Base-by-base conservation (phyloP, 2,888 invertebrate species). In the Xanthia togata region DNA sequence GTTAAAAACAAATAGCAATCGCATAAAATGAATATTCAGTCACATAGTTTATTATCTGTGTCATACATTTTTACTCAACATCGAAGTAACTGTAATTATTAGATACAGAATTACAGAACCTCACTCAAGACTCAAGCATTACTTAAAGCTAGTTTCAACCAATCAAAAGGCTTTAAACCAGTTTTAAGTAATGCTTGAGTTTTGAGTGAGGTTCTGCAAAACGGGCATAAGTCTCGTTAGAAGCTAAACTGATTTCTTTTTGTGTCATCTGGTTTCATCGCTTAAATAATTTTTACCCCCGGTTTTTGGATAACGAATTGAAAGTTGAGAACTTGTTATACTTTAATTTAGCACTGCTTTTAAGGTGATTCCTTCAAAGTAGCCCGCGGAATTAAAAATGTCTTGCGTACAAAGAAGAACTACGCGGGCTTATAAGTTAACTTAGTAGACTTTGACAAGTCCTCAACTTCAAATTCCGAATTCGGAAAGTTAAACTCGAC, bases 21-120 rank as follows among this genome's bases (percentile, higher is more conserved):
- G 47, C 9, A 55, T 60, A n/a, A 35, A 55, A 59, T 60, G 55
- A 67, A 62, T 81, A 62, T 65, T 67, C 20, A 74, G 38, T 47
- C 38, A 47, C 35, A 11, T 65, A 44, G 0, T 11, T 14, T 57
- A 35, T n/a, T 57, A 70, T 76, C 35, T 38, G 17, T 38, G 17
- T 11, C 41, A 60, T 9, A 12, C 1, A 4, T 53, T 60, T 72
- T 53, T 35, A 6, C 20, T 50, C 12, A 41, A 23, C 1, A 38
- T 17, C 5, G 1, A 50, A 68, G 3, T 38, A 64, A 17, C 11
- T 38, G 2, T 8, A 31, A 31, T n/a, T n/a, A n/a, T n/a, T n/a
- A n/a, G n/a, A n/a, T n/a, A n/a, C n/a, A n/a, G n/a, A n/a, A n/a
- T 31, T 31, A 31, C 31, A 31, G 31, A 31, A 31, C 31, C 2